Percentiles rank a stretch among this genome's conserved stretches.
These are phyloP conservation scores for Phrynocephalus forsythii DNA, from an alignment of 2,797 vertebrate species.

Conservation along the genomic window DNA sequence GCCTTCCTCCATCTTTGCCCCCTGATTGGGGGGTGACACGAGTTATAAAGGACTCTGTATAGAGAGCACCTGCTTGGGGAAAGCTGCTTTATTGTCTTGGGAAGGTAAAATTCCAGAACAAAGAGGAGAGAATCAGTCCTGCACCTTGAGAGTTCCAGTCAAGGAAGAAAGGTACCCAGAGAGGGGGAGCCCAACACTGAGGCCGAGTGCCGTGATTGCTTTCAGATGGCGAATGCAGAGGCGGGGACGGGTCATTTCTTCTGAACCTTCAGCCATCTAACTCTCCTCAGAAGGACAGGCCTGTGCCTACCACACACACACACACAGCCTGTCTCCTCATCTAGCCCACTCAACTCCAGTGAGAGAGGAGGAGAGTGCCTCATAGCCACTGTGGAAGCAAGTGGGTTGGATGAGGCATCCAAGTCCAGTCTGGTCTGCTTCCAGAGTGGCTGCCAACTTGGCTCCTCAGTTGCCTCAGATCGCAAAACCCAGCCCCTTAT, in stretches of 20 bases:
- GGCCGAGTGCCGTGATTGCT: not conserved
- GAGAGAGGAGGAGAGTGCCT: not conserved
- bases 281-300: not conserved
- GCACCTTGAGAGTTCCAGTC: constrained; percentile 55
- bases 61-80: not conserved
- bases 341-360: not conserved
- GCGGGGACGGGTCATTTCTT: not conserved
- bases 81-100: not conserved
- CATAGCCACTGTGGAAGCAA: not conserved
- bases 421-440: too few species aligned
- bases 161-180: constrained; percentile 35
- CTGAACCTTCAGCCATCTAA: not conserved
- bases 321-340: not conserved
- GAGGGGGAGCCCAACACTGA: not conserved
- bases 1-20: not conserved
- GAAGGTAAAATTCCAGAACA: constrained; percentile 29
- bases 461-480: not conserved
- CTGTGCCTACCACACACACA: not conserved
- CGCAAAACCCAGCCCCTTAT: constrained; percentile 38
- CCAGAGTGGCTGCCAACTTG: too few species aligned
- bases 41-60: not conserved
- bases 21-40: not conserved
- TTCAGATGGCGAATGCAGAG: not conserved
- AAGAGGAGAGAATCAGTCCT: constrained; percentile 66
- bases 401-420: too few species aligned